Percentiles rank a stretch among this genome's conserved stretches.
These are phyloP conservation scores for Monoplex corrugatus DNA, from an alignment of 2,888 invertebrate species.

Conservation along the genomic window DNA sequence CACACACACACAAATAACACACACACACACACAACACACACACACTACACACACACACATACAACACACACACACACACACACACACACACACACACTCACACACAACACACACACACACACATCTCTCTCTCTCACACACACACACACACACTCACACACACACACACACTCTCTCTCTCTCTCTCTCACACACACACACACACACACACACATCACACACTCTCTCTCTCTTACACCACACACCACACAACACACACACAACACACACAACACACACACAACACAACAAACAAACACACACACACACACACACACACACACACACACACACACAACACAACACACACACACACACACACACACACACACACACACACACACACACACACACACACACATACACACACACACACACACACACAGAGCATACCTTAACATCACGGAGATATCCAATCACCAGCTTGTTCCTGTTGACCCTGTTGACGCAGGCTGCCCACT, in stretches of 20 bases:
- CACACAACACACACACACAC: not conserved
- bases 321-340: not conserved
- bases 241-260: not conserved
- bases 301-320: not conserved
- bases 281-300: no score
- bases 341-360: not conserved
- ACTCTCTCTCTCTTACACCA: conserved; percentile 71
- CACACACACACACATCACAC: conserved; percentile 44
- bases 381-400: not conserved
- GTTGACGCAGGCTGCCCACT: conserved; percentile 93
- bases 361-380: not conserved
- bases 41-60: no score
- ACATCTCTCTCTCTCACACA: not conserved
- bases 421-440: conserved; percentile 90
- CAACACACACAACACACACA: conserved; percentile 80
- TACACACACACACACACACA: not conserved
- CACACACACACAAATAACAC: not conserved
- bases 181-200: conserved; percentile 70
- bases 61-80: no score
- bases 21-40: no score
- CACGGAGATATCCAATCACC: conserved; percentile 93
- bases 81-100: no score
- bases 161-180: not conserved
- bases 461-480: conserved; percentile 93
- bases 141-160: not conserved